Base-by-base conservation (phyloP, 2,888 invertebrate species). In the Eurytoma californica region DNA sequence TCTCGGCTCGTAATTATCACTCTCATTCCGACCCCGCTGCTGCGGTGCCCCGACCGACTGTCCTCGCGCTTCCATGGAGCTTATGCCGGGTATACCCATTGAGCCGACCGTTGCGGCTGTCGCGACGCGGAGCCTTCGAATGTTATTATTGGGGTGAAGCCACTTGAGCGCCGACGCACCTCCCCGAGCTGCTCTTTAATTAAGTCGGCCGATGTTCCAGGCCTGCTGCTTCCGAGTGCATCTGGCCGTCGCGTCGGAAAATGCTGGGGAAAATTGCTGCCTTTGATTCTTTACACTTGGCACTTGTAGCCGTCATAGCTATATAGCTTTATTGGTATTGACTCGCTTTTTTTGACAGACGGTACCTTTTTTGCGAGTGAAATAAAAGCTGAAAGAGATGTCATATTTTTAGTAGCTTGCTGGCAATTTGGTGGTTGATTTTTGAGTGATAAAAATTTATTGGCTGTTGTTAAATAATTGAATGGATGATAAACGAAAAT, bases 1-100 rank as follows among this genome's bases (percentile, higher is more conserved):
- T 72, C 72, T 63, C 51, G 53, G 57, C 70, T 66, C 68, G 68
- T 72, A 76, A 72, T 76, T 76, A 68, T 53, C 51, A 67, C 51
- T 30, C 3, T 51, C 49, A 28, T 39, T 51, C 24, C 24, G 18
- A 20, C 39, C 53, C 24, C 39, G 1, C 65, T 39, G 30, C 47
- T 47, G 39, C 28, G 30, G n/a, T 61, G 13, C 24, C 14, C 24
- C n/a, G 3, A 39, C 61, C 49, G 49, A 28, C 53, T 68, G 68
- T 53, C 61, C 39, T 39, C 39, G 39, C 39, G 39, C 39, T 39
- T 7, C 39, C 39, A 7, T 7, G 7, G 39, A 39, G 39, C 39
- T n/a, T n/a, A n/a, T 4, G 30, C 3, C 30, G 30, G 3, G 39
- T 39, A 39, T 1, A 39, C 9, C 9, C 7, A 7, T 9, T 9